phyloP scores from a whole-genome alignment of 2,797 vertebrate genomes.

The Lacerta viridis region DNA sequence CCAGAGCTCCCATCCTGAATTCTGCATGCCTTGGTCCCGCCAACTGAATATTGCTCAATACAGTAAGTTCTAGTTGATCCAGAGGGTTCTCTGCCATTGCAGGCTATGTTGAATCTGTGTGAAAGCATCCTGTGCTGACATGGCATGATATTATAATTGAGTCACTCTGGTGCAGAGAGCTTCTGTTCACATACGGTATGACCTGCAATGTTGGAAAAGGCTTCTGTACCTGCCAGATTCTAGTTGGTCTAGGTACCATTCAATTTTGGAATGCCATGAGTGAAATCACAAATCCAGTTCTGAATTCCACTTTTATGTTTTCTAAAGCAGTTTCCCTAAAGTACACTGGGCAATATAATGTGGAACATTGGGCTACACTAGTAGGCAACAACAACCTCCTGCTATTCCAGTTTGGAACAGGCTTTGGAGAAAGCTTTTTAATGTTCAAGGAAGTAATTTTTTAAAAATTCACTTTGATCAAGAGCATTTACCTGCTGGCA shows the following conservation, averaged over 20 bases:
- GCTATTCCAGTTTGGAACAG: background rate
- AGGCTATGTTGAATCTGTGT: background rate
- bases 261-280: background rate
- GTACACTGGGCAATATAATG: background rate
- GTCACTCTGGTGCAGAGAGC: background rate
- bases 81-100: background rate
- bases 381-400: constrained; percentile 8
- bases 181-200: background rate
- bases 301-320: constrained; percentile 9
- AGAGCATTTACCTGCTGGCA: constrained; percentile 29
- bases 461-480: background rate
- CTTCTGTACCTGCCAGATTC: background rate
- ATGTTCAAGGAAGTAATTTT: constrained; percentile 7
- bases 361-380: background rate
- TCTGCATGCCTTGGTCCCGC: background rate
- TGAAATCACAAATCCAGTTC: background rate
- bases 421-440: background rate
- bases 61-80: background rate
- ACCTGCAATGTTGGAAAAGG: background rate
- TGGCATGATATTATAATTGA: background rate
- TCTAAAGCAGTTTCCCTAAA: constrained; percentile 16
- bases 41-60: background rate
- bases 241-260: background rate
- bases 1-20: background rate
- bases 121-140: background rate